Base-by-base conservation (phyloP, 2,113 vertebrate genomes). In the Myiozetetes cayanensis region DNA sequence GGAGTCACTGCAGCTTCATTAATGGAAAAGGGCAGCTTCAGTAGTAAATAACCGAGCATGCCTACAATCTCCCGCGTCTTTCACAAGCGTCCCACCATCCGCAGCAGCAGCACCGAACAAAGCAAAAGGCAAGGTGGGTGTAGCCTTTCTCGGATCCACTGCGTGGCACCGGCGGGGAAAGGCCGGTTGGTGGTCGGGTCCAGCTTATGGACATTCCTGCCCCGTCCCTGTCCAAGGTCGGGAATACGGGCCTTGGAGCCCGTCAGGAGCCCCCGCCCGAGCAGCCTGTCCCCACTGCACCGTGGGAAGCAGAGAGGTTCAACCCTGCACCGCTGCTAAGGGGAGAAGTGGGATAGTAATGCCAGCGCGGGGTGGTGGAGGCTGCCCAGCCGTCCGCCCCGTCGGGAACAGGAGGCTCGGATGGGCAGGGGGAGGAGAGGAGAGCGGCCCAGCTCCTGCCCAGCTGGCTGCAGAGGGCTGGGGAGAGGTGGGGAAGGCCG, bases 211-310 rank as follows among this genome's bases (percentile, higher is more conserved):
- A 10, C 47, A 37, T 8, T 31, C 24, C 24, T 62, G 55, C 35
- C 2, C 18, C 33, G 41, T 19, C 47, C 2, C 18, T 43, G 41
- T 19, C 47, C 21, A 22, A 30, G 7, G 9, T 18, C 47, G 19
- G 47, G n/a, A 67, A 24, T 46, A 56, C 2, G 10, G 55, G 28
- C 25, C 33, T 11, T 3, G 52, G 5, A 53, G 35, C 25, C 50
- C 37, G n/a, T 13, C 12, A 4, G 7, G 20, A 2, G 10, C 22
- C 21, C 11, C 17, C 2, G 12, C n/a, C 43, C 5, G 17, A 23
- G 8, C 52, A 72, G 83, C 53, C 39, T 41, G n/a, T 47, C n/a
- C 30, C 50, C 41, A 30, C 47, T 18, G 12, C 14, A 1, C 13
- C 20, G 17, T 25, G 53, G 23, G 18, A 72, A 58, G 46, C 3